Percentiles rank a stretch among this genome's conserved stretches.
Conservation (phyloP, 2,888 invertebrate genomes). For the Drosophila paramelanica region DNA sequence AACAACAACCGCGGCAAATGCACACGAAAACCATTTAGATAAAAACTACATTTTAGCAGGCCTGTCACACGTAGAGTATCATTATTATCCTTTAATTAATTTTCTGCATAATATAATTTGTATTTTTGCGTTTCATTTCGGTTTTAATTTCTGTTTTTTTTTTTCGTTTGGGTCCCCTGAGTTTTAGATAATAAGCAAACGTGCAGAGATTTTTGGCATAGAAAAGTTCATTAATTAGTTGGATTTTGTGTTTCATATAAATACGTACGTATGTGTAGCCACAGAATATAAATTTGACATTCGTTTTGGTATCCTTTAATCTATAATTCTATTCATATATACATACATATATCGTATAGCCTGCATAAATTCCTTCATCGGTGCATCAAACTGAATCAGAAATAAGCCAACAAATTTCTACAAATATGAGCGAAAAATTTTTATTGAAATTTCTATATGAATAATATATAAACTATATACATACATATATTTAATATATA, state of each 20-base stretch:
- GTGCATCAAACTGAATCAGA: conserved; percentile 62
- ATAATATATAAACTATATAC: conserved; percentile 49
- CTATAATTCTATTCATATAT: conserved; percentile 36
- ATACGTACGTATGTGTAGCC: conserved; percentile 11
- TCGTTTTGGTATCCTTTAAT: conserved; percentile 37
- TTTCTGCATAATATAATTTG: conserved; percentile 67
- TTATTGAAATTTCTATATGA: conserved; percentile 66
- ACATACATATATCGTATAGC: conserved; percentile 33
- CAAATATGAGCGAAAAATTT: conserved; percentile 58
- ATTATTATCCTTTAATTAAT: conserved; percentile 77
- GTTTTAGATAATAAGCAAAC: conserved; percentile 70
- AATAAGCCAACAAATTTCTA: conserved; percentile 31
- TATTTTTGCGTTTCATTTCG: conserved; percentile 13
- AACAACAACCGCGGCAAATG: conserved; percentile 14
- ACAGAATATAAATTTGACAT: conserved; percentile 19
- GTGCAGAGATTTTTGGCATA: conserved; percentile 61
- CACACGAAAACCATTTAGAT: conserved; percentile 66
- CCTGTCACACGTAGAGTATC: conserved; percentile 46
- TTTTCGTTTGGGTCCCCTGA: conserved; percentile 53
- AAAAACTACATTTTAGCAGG: conserved; percentile 56
- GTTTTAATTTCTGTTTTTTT: conserved; percentile 2
- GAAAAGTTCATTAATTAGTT: conserved; percentile 66
- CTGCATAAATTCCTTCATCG: conserved; percentile 68
- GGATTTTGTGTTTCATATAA: conserved; percentile 30
- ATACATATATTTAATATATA: conserved; percentile 49